Evolutionary conservation across 2,888 invertebrate genomes (phyloP), one percentile per base, ranked within the genome.

Genomic region (Tolmerus cingulatus): DNA sequence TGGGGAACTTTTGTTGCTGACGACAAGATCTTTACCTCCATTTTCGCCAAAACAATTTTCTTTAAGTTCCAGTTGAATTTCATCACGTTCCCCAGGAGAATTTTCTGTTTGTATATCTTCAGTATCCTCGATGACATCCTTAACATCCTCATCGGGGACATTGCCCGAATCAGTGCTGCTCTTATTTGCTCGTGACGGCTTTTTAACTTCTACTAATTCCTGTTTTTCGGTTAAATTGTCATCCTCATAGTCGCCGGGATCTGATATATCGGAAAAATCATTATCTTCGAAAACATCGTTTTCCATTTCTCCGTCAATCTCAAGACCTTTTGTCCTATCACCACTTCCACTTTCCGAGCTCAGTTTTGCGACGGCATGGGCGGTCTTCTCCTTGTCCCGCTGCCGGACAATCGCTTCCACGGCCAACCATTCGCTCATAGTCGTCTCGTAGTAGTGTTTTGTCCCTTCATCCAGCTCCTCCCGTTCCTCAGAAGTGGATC

Each of bases 361-460:
- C n/a, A 97, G 93, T 90, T 97, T 96, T 7, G 97, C 97, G 84
- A 97, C 95, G 66, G 97, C 97, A 12, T 96, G 96, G 0, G 97
- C 97, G 88, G 97, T 96, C 74, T 95, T 96, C 91, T 97, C 97
- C 88, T 96, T 95, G 90, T 98, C 97, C 8, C 95, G 93, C 91
- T 97, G 97, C 81, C 95, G 93, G 0, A 98, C 97, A 88, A 98
- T 98, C 0, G 98, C 98, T 91, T 99, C 98, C 0, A 98, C 97
- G 0, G 98, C 97, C 88, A 98, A 92, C 98, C 98, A 98, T 92
- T 98, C 98, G 0, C 98, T 97, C 97, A 98, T 97, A 0, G 96
- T 97, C 7, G 96, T 96, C 92, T 98, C 98, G 90, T 97, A 98
- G 88, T 95, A 95, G 74, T 96, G 95, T 88, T 95, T 95, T 74